Conservation (phyloP, 1,140 invertebrate genomes). For the Zaprionus camerounensis region DNA sequence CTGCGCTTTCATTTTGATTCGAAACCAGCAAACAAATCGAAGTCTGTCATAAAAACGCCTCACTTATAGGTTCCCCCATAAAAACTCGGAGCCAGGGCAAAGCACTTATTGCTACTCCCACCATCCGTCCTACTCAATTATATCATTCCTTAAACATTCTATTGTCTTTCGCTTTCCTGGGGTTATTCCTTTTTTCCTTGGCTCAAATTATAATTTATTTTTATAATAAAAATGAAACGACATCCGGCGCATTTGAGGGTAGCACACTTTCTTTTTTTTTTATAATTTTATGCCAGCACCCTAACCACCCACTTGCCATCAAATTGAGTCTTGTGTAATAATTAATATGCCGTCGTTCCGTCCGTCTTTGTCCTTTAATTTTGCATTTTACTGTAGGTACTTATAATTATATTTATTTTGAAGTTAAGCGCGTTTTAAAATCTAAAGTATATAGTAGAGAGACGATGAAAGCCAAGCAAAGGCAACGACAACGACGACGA, state of each 20-base stretch:
- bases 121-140: constrained; percentile 20
- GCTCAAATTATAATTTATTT: constrained; percentile 80
- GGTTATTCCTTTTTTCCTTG: constrained; percentile 49
- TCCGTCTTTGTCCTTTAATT: constrained; percentile 61
- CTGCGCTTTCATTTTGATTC: not conserved
- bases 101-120: not conserved
- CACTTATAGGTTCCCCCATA: constrained; percentile 1
- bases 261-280: constrained; percentile 37
- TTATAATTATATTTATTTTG: constrained; percentile 82
- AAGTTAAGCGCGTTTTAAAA: constrained; percentile 81
- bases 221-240: constrained; percentile 62
- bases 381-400: constrained; percentile 68
- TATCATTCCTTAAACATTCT: constrained; percentile 14
- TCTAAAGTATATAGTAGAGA: constrained; percentile 64
- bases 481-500: constrained; percentile 4
- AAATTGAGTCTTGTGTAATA: constrained; percentile 77
- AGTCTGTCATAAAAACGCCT: constrained; percentile 7
- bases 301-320: constrained; percentile 1
- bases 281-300: constrained; percentile 52
- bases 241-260: constrained; percentile 50
- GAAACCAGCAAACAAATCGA: not conserved
- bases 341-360: constrained; percentile 70
- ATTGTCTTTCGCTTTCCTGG: constrained; percentile 42
- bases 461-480: constrained; percentile 27
- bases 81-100: not conserved